Percentiles rank a stretch among this genome's conserved stretches.
These are phyloP conservation scores for Lomographa bimaculata DNA, from an alignment of 2,888 invertebrate species.

Conservation along the genomic window DNA sequence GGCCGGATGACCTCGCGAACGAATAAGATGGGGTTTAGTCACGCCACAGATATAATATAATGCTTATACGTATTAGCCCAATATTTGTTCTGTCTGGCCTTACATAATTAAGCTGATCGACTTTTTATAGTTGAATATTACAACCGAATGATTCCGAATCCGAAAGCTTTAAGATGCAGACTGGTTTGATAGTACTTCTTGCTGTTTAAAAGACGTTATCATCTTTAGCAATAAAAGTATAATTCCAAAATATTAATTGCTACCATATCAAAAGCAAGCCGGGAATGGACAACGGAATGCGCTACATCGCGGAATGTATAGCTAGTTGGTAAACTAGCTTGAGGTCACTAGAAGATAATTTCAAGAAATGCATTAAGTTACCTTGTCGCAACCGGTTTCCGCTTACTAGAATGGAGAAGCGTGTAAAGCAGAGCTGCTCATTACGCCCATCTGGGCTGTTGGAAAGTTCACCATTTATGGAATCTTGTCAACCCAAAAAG, in stretches of 20 bases:
- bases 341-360: constrained; percentile 14
- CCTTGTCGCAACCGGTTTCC: constrained; percentile 19
- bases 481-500: constrained; percentile 37
- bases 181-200: too few relatives aligned
- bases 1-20: constrained; percentile 63
- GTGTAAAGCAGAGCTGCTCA: constrained; percentile 17
- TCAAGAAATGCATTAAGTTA: constrained; percentile 13
- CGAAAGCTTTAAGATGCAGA: too few relatives aligned
- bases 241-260: too few relatives aligned
- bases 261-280: too few relatives aligned
- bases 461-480: constrained; percentile 52
- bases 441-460: constrained; percentile 23
- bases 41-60: constrained; percentile 51
- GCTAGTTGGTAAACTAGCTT: constrained; percentile 3
- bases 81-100: constrained; percentile 12
- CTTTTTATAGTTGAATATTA: too few relatives aligned
- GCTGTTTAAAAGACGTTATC: too few relatives aligned
- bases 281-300: constrained; percentile 5
- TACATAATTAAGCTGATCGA: too few relatives aligned
- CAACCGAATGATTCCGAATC: too few relatives aligned
- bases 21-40: constrained; percentile 65
- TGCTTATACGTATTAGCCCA: constrained; percentile 23
- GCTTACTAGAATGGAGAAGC: constrained; percentile 15
- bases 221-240: too few relatives aligned
- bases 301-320: constrained; percentile 7